Base-by-base conservation (phyloP, 2,888 invertebrate species). In the Tenthredo livida region DNA sequence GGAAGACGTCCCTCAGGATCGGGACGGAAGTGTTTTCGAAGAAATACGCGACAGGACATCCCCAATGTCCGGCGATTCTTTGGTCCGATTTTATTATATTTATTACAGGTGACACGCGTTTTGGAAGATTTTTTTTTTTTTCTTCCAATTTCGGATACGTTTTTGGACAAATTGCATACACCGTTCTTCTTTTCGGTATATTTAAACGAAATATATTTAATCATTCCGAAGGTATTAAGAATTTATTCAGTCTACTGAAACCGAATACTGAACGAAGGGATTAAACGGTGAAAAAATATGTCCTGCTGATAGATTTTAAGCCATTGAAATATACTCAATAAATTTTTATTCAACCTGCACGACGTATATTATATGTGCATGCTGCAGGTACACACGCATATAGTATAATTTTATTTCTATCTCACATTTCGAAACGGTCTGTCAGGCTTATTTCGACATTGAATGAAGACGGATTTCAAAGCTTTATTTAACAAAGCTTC, bases 371-470 rank as follows among this genome's bases (percentile, higher is more conserved):
- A 43, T n/a, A 43, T 33, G 10, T 73, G 40, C 43, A 43, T 47
- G 10, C 29, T 2, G 29, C 29, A 33, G 29, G 29, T 33, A 33
- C 6, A 25, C 25, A 33, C 61, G 10, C 21, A 12, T 15, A 29
- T 6, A 15, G 7, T 54, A 29, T 12, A 40, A 9, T 2, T 25
- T 54, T 9, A 33, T 33, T 29, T 29, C 6, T n/a, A 21, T 58
- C 12, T 80, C 61, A 58, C 40, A 58, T 80, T 80, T 80, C 61
- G 29, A 61, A 80, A 80, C 78, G 47, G 54, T 80, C 40, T 80
- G 78, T 61, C 78, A 80, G 25, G 40, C 61, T 80, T 80, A 80
- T 80, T 61, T 61, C 40, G 78, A 80, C 58, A 54, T 47, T 77
- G 10, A 80, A 61, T 80, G 80, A 58, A 80, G 80, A 80, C 80